Conservation (phyloP, 30 jellyfish, hydroid and myxozoan genomes). For the Sanderia malayensis region DNA sequence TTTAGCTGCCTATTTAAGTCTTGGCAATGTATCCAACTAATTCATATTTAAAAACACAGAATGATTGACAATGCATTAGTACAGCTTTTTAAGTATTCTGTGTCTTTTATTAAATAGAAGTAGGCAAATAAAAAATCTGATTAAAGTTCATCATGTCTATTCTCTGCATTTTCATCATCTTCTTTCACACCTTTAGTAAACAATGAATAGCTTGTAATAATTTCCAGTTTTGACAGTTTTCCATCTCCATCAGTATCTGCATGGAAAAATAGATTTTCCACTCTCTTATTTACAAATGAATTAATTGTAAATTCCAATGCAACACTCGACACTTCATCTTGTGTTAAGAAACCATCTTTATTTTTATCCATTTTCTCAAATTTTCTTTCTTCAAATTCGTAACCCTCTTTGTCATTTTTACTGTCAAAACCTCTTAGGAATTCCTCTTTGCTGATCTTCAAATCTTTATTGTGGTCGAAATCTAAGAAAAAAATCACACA, state of each 20-base stretch:
- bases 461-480: slow-evolving; percentile 42
- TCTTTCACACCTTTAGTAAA: slow-evolving; percentile 31
- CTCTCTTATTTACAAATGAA: slow-evolving; percentile 34
- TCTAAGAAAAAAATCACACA: slow-evolving; percentile 5
- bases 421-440: slow-evolving; percentile 34
- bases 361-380: slow-evolving; percentile 47
- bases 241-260: slow-evolving; percentile 57
- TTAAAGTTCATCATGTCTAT: slow-evolving; percentile 46
- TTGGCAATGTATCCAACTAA: too few species aligned
- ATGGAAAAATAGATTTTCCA: slow-evolving; percentile 26
- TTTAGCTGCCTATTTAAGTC: too few species aligned
- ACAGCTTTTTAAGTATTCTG: too few species aligned
- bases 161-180: slow-evolving; percentile 6
- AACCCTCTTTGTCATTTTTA: slow-evolving; percentile 31
- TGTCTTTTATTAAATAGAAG: too few species aligned
- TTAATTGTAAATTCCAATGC: slow-evolving; percentile 46
- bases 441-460: slow-evolving; percentile 46
- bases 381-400: slow-evolving; percentile 18
- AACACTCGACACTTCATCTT: slow-evolving; percentile 42
- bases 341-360: slow-evolving; percentile 50
- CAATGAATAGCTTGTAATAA: slow-evolving; percentile 38
- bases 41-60: too few species aligned
- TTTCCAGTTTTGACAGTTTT: slow-evolving; percentile 41
- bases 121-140: too few species aligned
- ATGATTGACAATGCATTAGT: too few species aligned